Conservation (phyloP, 2,888 invertebrate genomes). For the Philopedon plagiatum region DNA sequence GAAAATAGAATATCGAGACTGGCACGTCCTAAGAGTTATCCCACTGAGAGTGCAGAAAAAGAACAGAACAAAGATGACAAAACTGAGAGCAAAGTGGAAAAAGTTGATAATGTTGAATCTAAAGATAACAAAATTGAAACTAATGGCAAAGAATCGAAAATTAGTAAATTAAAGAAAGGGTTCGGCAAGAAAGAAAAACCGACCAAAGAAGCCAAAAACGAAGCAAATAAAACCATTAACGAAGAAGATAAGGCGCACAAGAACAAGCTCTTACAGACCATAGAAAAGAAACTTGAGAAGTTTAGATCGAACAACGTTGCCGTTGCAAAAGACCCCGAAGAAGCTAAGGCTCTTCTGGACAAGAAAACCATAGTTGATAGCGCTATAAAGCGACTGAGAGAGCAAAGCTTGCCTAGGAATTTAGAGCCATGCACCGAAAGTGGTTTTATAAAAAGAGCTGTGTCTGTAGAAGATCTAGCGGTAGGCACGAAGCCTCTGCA, state of each 20-base stretch:
- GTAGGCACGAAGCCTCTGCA: constrained; percentile 68
- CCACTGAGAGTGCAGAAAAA: constrained; percentile 58
- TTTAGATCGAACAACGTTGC: constrained; percentile 69
- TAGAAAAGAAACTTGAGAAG: constrained; percentile 85
- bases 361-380: constrained; percentile 70
- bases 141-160: constrained; percentile 75
- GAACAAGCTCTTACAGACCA: constrained; percentile 78
- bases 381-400: constrained; percentile 75
- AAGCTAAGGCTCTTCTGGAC: constrained; percentile 56
- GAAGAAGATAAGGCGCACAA: constrained; percentile 64
- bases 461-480: constrained; percentile 79
- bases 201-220: constrained; percentile 61
- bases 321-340: constrained; percentile 67
- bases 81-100: neutral
- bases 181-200: constrained; percentile 60
- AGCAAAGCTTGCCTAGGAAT: constrained; percentile 76
- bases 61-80: constrained; percentile 20
- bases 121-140: constrained; percentile 54
- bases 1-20: constrained; percentile 68
- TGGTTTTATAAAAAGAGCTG: constrained; percentile 79
- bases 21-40: constrained; percentile 73
- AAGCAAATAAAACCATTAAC: constrained; percentile 59
- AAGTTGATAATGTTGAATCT: neutral
- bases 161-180: constrained; percentile 60
- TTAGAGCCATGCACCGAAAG: constrained; percentile 73